phyloP scores from a whole-genome alignment of 2,797 vertebrate genomes.

The Apodemus agrarius region DNA sequence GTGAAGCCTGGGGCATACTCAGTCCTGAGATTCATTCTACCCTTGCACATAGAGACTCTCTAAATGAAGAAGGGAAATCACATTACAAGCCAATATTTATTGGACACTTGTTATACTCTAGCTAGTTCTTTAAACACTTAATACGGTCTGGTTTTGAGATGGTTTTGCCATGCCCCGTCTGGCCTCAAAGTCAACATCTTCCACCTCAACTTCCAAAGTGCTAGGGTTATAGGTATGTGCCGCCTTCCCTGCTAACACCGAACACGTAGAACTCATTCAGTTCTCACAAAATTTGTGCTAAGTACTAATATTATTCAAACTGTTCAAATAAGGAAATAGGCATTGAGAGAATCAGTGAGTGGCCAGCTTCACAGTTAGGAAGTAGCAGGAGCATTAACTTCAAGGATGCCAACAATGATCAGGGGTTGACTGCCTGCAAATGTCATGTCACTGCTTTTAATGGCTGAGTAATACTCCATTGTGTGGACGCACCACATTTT shows the following conservation, averaged over 20 bases:
- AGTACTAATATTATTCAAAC: neutral
- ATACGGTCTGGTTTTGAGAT: neutral
- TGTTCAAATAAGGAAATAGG: conserved; percentile 24
- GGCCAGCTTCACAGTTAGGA: neutral
- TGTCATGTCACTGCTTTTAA: neutral
- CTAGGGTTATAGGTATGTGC: neutral
- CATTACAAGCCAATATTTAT: conserved; percentile 6
- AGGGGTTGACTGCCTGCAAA: neutral
- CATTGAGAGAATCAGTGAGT: neutral
- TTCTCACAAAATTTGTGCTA: conserved; percentile 8
- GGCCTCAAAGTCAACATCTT: neutral
- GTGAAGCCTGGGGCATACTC: neutral
- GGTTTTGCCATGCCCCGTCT: neutral
- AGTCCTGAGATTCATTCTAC: neutral
- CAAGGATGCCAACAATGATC: too few relatives aligned
- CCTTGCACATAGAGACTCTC: neutral
- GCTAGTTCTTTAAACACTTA: neutral
- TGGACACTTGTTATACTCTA: neutral
- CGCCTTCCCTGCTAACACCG: neutral
- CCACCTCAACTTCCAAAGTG: neutral
- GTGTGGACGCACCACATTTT: neutral
- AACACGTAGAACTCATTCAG: neutral
- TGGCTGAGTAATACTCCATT: neutral
- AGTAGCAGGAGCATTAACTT: neutral
- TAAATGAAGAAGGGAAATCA: neutral